phyloP scores from a whole-genome alignment of 2,113 vertebrate species.

The Stegastes partitus region DNA sequence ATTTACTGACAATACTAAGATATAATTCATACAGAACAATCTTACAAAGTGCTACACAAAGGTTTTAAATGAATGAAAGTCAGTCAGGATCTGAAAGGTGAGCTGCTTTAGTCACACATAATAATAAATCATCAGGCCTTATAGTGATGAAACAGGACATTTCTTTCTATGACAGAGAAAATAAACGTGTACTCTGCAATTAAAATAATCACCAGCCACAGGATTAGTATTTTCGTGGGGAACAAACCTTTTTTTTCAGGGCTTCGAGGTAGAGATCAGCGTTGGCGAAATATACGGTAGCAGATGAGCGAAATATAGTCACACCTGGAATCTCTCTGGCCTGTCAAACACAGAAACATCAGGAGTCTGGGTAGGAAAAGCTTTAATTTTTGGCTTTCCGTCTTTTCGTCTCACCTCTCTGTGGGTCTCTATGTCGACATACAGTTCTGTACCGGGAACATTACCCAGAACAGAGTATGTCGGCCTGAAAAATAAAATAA shows the following conservation, averaged over 20 bases:
- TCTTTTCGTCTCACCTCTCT: constrained; percentile 82
- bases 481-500: constrained; percentile 83
- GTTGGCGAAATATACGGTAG: constrained; percentile 96
- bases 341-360: constrained; percentile 74
- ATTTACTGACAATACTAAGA: no score
- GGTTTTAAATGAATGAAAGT: no score
- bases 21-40: no score
- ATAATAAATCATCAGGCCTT: no score
- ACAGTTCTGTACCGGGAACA: constrained; percentile 89
- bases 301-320: constrained; percentile 94
- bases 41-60: no score
- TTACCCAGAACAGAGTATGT: constrained; percentile 93
- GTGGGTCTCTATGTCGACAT: constrained; percentile 90
- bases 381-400: not conserved
- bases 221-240: not conserved
- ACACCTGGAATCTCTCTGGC: constrained; percentile 91
- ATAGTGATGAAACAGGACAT: no score
- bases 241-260: constrained; percentile 90
- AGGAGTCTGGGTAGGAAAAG: not conserved
- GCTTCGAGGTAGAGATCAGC: constrained; percentile 92
- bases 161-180: no score
- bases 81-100: no score
- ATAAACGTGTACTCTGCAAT: not conserved
- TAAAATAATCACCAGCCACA: not conserved
- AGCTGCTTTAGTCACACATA: no score